Evolutionary conservation across 1,140 invertebrate species (phyloP).

Genomic region (Aethina tumida): DNA sequence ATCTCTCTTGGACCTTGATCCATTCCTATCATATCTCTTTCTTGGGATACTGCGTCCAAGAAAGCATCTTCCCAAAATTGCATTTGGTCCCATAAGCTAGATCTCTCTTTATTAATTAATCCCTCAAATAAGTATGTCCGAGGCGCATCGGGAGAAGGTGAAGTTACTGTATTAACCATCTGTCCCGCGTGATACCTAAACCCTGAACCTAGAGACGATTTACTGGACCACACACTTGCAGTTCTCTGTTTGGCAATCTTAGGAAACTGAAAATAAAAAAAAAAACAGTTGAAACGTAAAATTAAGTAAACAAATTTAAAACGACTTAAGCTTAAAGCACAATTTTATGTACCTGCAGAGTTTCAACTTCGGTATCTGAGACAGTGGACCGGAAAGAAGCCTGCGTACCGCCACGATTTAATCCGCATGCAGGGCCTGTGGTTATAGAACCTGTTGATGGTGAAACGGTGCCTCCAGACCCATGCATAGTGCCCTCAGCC

Average conservation of each 20-base stretch:
- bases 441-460: constrained; percentile 66
- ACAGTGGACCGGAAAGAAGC: constrained; percentile 75
- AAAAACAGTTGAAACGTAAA: constrained; percentile 5
- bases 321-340: neutral
- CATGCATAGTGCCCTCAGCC: constrained; percentile 50
- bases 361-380: constrained; percentile 88
- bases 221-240: constrained; percentile 87
- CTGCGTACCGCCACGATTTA: constrained; percentile 44
- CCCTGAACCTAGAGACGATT: constrained; percentile 79
- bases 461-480: constrained; percentile 43
- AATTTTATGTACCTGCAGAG: constrained; percentile 53
- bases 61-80: constrained; percentile 99
- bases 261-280: constrained; percentile 43
- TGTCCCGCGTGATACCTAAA: constrained; percentile 83
- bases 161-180: constrained; percentile 69
- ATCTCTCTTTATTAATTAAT: constrained; percentile 53
- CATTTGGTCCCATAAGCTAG: constrained; percentile 97
- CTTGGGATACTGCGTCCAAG: constrained; percentile 96
- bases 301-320: neutral
- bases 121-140: constrained; percentile 91
- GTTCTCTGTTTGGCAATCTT: constrained; percentile 62
- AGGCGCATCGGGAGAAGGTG: constrained; percentile 75
- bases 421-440: constrained; percentile 59
- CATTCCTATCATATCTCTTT: constrained; percentile 98
- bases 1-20: constrained; percentile 98